Evolutionary conservation across 2,113 vertebrate genomes (phyloP).

Genomic region (Anas platyrhynchos): DNA sequence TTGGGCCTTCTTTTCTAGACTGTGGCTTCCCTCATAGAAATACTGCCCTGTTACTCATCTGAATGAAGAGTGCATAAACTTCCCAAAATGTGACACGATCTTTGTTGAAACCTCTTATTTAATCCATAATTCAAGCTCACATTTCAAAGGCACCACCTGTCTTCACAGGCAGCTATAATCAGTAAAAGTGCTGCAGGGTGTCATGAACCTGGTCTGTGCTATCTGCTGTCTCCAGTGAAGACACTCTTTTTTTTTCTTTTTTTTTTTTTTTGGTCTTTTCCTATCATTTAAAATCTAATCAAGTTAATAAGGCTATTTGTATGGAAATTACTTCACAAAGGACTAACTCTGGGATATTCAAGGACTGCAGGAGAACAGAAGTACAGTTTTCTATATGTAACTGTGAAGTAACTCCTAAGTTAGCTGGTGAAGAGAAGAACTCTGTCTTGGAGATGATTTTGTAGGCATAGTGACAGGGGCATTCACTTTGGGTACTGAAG

Average conservation of each 20-base stretch:
- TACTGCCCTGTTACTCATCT: not conserved
- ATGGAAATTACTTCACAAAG: not conserved
- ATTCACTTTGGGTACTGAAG: not conserved
- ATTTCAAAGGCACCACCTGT: not conserved
- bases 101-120: not conserved
- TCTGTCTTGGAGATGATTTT: not conserved
- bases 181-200: not conserved
- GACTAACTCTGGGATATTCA: not conserved
- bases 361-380: not conserved
- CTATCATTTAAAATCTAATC: not conserved
- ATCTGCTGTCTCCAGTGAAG: not conserved
- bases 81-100: fast-evolving
- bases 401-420: not conserved
- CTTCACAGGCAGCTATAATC: not conserved
- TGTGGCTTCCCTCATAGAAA: fast-evolving
- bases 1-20: not conserved
- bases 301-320: not conserved
- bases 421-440: not conserved
- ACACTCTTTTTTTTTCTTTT: not conserved
- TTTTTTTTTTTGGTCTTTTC: not conserved
- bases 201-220: not conserved
- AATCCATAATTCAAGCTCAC: not conserved
- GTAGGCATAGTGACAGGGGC: not conserved
- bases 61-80: not conserved
- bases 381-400: not conserved